Evolutionary conservation across 2,888 invertebrate genomes (phyloP).

Genomic region (Dastarcus helophoroides): DNA sequence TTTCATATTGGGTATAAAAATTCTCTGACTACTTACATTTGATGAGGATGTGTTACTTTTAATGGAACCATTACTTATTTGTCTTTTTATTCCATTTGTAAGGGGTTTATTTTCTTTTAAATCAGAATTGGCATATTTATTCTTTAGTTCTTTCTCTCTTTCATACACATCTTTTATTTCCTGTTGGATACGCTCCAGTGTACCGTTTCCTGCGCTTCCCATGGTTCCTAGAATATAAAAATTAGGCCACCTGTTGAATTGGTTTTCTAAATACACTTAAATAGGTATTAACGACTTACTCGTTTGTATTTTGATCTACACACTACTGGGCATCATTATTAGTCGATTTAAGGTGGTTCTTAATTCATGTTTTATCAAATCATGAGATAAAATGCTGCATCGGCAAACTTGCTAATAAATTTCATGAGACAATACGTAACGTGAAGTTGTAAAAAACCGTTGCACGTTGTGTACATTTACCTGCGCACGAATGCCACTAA

Average conservation of each 20-base stretch:
- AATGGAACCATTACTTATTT: constrained; percentile 2
- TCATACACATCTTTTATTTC: constrained; percentile 81
- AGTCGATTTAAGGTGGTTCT: too few relatives aligned
- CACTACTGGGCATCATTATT: too few relatives aligned
- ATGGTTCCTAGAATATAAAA: constrained; percentile 9
- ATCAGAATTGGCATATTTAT: too few relatives aligned
- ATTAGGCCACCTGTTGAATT: constrained; percentile 10
- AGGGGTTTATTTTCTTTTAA: constrained; percentile 8
- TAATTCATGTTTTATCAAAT: too few relatives aligned
- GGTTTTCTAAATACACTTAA: background rate
- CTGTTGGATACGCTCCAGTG: constrained; percentile 71
- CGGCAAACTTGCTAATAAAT: too few relatives aligned
- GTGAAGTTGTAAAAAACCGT: too few relatives aligned
- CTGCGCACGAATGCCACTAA: too few relatives aligned
- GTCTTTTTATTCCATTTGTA: constrained; percentile 9
- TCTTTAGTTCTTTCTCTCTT: constrained; percentile 72
- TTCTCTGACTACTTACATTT: constrained; percentile 7
- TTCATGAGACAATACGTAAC: too few relatives aligned
- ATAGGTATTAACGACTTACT: background rate
- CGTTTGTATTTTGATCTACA: too few relatives aligned
- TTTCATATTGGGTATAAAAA: constrained; percentile 9
- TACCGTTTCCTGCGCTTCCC: constrained; percentile 41
- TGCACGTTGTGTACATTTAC: too few relatives aligned
- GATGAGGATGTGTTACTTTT: constrained; percentile 4
- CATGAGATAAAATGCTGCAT: too few relatives aligned